Evolutionary conservation across 2,797 vertebrate species (phyloP).

Genomic region (Natrix natrix): DNA sequence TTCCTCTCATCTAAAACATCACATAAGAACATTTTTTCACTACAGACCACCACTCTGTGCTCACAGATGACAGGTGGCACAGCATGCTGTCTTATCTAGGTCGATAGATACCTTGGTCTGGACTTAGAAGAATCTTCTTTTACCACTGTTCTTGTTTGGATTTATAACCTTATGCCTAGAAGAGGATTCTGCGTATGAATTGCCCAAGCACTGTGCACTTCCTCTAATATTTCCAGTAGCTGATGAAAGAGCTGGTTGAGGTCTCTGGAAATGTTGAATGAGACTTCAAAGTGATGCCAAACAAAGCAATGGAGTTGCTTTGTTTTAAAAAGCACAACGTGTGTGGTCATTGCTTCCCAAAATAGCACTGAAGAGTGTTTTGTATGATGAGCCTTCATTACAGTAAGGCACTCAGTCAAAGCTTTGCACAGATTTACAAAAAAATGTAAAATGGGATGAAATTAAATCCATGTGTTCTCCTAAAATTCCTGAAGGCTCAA

Average conservation of each 20-base stretch:
- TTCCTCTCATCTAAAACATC: not conserved
- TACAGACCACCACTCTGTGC: not conserved
- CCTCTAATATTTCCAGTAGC: not conserved
- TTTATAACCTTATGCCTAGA: not conserved
- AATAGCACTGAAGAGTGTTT: not conserved
- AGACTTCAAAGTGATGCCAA: not conserved
- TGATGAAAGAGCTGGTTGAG: not conserved
- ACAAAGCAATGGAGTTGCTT: not conserved
- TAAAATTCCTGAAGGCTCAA: not conserved
- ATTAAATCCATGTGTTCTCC: not conserved
- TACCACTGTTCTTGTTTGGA: not conserved
- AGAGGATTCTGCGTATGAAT: not conserved
- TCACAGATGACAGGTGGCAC: not conserved
- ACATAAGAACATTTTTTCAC: not conserved
- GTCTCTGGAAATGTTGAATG: not conserved
- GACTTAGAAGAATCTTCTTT: not conserved
- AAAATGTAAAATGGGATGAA: not conserved
- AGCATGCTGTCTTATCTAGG: not conserved
- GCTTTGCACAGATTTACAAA: not conserved
- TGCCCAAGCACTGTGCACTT: not conserved
- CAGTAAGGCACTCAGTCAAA: not conserved
- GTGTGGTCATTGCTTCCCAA: not conserved
- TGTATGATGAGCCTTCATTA: not conserved
- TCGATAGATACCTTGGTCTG: not conserved
- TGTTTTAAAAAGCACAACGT: not conserved